These are phyloP conservation scores for Amphiprion percula DNA, from an alignment of 2,113 vertebrate species.

Conservation along the genomic window DNA sequence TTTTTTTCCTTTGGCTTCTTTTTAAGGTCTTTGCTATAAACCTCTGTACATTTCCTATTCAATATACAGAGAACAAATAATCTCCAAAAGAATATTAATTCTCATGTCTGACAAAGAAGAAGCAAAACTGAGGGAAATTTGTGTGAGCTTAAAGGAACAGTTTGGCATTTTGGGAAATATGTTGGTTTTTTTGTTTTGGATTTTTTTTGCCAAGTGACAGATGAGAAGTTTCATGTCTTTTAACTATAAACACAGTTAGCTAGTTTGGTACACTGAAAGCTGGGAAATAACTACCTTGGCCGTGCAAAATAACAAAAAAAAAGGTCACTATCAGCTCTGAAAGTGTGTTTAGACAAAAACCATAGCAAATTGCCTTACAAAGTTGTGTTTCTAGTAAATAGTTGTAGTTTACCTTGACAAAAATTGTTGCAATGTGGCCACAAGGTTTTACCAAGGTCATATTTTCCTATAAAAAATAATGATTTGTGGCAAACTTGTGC, in stretches of 20 bases:
- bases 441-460: no score
- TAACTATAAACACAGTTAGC: neutral
- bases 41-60: constrained; percentile 3
- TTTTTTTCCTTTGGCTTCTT: neutral
- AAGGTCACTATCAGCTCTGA: neutral
- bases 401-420: neutral
- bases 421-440: no score
- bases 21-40: neutral
- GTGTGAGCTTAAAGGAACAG: neutral
- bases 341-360: neutral
- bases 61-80: neutral
- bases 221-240: constrained; percentile 1
- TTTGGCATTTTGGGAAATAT: neutral
- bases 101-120: neutral
- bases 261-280: neutral
- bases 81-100: neutral
- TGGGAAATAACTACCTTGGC: neutral
- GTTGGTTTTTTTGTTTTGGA: no score
- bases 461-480: no score
- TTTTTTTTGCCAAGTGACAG: neutral
- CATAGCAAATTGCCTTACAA: no score
- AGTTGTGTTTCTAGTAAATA: neutral
- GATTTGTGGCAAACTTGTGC: no score
- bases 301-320: neutral
- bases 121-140: neutral